Base-by-base conservation (phyloP, 1,140 invertebrate genomes). In the Drosophila parabipectinata region DNA sequence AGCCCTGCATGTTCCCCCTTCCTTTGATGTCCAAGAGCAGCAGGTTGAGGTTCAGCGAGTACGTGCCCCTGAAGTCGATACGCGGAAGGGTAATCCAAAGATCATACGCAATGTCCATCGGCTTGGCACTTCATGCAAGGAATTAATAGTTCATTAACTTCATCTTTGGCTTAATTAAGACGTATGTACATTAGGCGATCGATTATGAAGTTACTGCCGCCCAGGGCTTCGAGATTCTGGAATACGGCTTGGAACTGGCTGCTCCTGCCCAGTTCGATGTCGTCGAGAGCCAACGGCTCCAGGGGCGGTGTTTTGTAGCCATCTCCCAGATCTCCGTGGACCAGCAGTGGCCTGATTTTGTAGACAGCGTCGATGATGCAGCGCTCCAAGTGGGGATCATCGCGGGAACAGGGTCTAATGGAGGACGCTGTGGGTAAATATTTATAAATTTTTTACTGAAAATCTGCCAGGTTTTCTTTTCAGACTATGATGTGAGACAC, bases 11-110 rank as follows among this genome's bases (percentile, higher is more conserved):
- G 39, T 93, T 92, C 21, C 95, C 95, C 15, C 90, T 92, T 51
- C 95, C 95, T 57, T 93, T 82, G 24, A 95, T 92, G 44, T 93
- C 92, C 10, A 95, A 81, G n/a, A 95, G 60, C 10, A 91, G 54
- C 47, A 91, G 66, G 52, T 90, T 87, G 8, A 93, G 92, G 47
- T 92, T 92, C 48, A 95, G 85, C 12, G 93, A 90, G 72, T 94
- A 94, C 55, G 93, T 71, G 0, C 93, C 93, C 2, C 90, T 75
- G 12, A 94, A 90, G n/a, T 87, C 81, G 2, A 94, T 71, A 5
- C 90, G 72, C 0, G 93, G 92, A 8, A 94, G 89, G 0, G 66
- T 66, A 0, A 93, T 9, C 53, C 92, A 91, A 7, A 94, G 73
- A 21, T 92, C 85, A 10, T 94, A 92, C 2, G 84, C 80, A 8